Conservation (phyloP, 2,797 vertebrate genomes). For the Sebastes steindachneri region DNA sequence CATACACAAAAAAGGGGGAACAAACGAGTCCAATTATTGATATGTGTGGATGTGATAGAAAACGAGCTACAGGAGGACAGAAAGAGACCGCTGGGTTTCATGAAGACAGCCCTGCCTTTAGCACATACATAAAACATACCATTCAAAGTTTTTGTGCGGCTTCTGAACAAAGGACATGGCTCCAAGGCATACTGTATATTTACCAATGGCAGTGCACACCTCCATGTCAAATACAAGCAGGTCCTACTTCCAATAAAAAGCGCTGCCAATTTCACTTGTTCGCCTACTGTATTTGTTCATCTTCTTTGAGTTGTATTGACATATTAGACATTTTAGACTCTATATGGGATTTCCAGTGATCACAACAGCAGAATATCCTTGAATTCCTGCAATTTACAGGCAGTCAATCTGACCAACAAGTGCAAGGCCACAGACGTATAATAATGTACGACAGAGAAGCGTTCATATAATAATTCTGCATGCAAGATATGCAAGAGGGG, state of each 20-base stretch:
- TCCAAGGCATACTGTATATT: constrained; percentile 59
- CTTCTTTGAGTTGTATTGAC: background rate
- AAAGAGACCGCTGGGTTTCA: background rate
- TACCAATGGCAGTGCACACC: constrained; percentile 73
- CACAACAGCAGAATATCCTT: background rate
- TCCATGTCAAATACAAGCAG: constrained; percentile 74
- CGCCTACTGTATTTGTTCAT: background rate
- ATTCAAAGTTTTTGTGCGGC: background rate
- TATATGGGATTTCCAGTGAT: background rate
- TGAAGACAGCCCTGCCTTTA: constrained; percentile 25
- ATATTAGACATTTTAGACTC: background rate
- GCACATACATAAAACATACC: background rate
- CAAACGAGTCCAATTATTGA: background rate
- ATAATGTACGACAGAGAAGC: background rate
- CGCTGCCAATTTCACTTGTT: background rate
- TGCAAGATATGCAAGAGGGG: background rate
- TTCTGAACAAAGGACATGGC: constrained; percentile 26
- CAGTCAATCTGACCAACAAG: background rate
- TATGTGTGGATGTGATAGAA: no score
- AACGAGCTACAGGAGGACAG: background rate
- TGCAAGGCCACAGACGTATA: background rate
- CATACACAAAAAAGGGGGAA: background rate
- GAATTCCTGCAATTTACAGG: background rate
- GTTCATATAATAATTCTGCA: background rate
- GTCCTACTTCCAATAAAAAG: constrained; percentile 26